Evolutionary conservation across 2,797 vertebrate species (phyloP).

Genomic region (Sebastiscus tertius): DNA sequence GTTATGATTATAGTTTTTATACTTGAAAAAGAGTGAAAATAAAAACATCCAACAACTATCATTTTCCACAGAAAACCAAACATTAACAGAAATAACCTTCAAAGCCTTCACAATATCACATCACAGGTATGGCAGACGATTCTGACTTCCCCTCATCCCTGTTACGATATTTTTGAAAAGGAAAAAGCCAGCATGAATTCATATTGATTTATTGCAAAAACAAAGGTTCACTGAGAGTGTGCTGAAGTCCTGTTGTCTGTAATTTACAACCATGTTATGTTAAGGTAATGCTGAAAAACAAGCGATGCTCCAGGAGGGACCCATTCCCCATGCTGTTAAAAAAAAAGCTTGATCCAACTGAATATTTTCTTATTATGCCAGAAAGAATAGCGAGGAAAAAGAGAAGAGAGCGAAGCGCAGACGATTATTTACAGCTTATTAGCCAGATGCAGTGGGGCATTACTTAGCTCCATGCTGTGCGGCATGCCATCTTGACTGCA

Average conservation of each 20-base stretch:
- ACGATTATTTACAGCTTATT: slow-evolving; percentile 84
- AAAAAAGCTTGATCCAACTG: slow-evolving; percentile 56
- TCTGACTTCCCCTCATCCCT: not conserved
- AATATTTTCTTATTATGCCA: slow-evolving; percentile 74
- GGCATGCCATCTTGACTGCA: slow-evolving; percentile 52
- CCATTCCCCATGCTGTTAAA: slow-evolving; percentile 38
- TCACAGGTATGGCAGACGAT: not conserved
- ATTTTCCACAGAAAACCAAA: not conserved
- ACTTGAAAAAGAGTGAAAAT: not conserved
- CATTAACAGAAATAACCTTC: not conserved
- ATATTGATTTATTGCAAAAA: slow-evolving; percentile 42
- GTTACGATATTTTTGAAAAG: slow-evolving; percentile 23
- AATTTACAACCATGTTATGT: slow-evolving; percentile 43
- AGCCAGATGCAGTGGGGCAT: slow-evolving; percentile 74
- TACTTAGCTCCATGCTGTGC: slow-evolving; percentile 71
- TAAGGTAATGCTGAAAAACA: slow-evolving; percentile 44
- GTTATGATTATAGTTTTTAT: not conserved
- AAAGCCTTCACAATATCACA: slow-evolving; percentile 4
- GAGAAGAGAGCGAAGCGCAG: slow-evolving; percentile 29
- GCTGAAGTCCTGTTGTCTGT: slow-evolving; percentile 22
- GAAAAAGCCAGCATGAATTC: slow-evolving; percentile 32
- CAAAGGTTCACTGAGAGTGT: slow-evolving; percentile 52
- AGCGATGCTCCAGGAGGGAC: slow-evolving; percentile 40
- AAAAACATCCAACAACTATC: not conserved
- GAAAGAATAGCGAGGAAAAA: slow-evolving; percentile 50